Evolutionary conservation across 2,113 vertebrate genomes (phyloP).

Genomic region (Protobothrops flavoviridis): DNA sequence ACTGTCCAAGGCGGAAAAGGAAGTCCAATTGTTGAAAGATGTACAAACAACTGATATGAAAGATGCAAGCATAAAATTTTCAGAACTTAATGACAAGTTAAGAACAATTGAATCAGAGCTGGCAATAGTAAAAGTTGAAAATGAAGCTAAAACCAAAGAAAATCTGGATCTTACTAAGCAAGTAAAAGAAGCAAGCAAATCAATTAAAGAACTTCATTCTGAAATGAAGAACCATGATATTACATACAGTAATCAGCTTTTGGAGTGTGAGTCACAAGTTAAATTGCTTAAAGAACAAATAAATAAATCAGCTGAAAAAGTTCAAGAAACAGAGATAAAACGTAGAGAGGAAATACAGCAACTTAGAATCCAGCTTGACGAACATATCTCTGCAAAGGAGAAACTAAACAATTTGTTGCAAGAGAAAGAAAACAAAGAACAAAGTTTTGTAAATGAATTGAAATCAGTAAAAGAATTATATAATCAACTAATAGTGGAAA

Average conservation of each 20-base stretch:
- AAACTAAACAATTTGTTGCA: conserved; percentile 64
- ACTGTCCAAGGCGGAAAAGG: conserved; percentile 74
- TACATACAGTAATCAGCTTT: conserved; percentile 65
- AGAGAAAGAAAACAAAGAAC: conserved; percentile 64
- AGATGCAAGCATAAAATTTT: conserved; percentile 69
- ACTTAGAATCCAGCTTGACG: conserved; percentile 69
- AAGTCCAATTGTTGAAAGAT: conserved; percentile 71
- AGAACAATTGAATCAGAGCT: conserved; percentile 69
- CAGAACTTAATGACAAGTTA: conserved; percentile 71
- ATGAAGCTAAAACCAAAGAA: conserved; percentile 70
- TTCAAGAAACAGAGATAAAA: conserved; percentile 67
- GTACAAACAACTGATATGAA: conserved; percentile 77
- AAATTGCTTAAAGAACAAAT: conserved; percentile 77
- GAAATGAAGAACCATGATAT: conserved; percentile 72
- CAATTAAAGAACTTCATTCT: conserved; percentile 72
- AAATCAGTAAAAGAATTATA: conserved; percentile 77
- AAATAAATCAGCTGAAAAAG: conserved; percentile 58
- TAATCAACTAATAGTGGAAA: conserved; percentile 74
- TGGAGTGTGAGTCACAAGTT: conserved; percentile 75
- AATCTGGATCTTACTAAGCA: conserved; percentile 73
- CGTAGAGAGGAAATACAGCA: conserved; percentile 53
- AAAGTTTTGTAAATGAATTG: conserved; percentile 74
- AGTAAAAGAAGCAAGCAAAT: conserved; percentile 66
- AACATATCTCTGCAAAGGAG: conserved; percentile 60
- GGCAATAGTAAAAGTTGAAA: conserved; percentile 61